Conservation (phyloP, 2,113 vertebrate genomes). For the Hystrix cristata region DNA sequence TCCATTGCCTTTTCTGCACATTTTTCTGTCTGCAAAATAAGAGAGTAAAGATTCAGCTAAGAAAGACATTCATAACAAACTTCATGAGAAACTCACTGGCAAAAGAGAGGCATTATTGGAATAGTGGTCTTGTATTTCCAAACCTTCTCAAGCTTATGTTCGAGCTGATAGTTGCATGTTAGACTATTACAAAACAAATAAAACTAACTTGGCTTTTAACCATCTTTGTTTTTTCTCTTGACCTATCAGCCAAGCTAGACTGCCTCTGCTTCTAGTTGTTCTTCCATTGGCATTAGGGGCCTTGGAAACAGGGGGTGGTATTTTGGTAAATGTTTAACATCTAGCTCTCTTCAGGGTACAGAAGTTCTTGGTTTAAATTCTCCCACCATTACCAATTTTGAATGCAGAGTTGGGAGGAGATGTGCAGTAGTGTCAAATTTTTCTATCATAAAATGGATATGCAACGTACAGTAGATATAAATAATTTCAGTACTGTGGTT, state of each 20-base stretch:
- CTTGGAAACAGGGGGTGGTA: neutral
- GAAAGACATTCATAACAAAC: neutral
- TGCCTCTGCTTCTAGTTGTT: neutral
- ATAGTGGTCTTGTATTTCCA: slow-evolving; percentile 23
- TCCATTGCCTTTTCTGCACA: neutral
- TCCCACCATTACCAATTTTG: neutral
- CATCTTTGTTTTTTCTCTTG: slow-evolving; percentile 48
- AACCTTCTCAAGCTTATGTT: neutral
- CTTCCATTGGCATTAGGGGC: neutral
- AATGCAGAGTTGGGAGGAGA: neutral
- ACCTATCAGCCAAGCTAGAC: neutral
- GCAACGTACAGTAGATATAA: neutral
- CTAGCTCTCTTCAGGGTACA: neutral
- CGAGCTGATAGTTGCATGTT: slow-evolving; percentile 49
- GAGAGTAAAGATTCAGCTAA: neutral
- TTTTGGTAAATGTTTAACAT: neutral
- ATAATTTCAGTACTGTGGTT: neutral
- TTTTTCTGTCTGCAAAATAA: neutral
- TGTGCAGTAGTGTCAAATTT: neutral
- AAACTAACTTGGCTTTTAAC: slow-evolving; percentile 74
- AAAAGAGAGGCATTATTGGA: neutral
- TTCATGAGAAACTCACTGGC: neutral
- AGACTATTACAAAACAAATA: slow-evolving; percentile 65
- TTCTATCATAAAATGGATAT: neutral
- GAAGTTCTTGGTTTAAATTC: slow-evolving; percentile 18